Base-by-base conservation (phyloP, 2,888 invertebrate genomes). In the Trissonchulus latispiculum region DNA sequence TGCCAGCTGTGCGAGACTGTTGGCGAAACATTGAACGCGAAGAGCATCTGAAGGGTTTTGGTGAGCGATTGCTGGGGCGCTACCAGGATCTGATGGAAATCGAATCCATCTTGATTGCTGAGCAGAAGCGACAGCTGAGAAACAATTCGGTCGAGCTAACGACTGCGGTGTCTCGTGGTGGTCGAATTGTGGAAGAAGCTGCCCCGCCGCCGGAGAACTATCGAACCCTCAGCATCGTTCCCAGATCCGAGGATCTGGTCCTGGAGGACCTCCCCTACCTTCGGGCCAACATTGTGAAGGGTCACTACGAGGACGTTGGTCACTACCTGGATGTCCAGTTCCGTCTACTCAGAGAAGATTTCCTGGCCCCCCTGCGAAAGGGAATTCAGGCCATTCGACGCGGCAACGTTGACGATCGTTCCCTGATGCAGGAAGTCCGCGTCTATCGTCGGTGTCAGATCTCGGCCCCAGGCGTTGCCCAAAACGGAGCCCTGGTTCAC, bases 291-390 rank as follows among this genome's bases (percentile, higher is more conserved):
- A 87, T 89, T 72, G 82, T 87, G 0, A 83, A 87, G 64, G 90
- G 90, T 28, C 85, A 86, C 0, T 92, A 90, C 81, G 80, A 85
- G 0, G 86, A 86, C 79, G 85, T 89, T 0, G 86, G 89, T 67
- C 88, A 91, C 79, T 93, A 93, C 81, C 84, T 93, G 33, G 90
- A 90, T 78, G 85, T 89, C n/a, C 92, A 92, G 78, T 91, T 91
- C 80, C 87, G 90, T 59, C 84, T 92, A 48, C 81, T 93, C 70
- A 84, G 91, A 48, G 91, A 93, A 84, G 93, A 93, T 83, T 91
- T 90, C 80, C 86, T 91, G 48, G 86, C 87, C 29, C 90, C 92
- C 0, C 81, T 93, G 33, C 84, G 90, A 48, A 87, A 89, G 79
- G 90, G 90, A 75, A 86, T 90, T 36, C 29, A 2, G n/a, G 69